Evolutionary conservation across 2,113 vertebrate genomes (phyloP).

Genomic region (Odontophorus gujanensis): DNA sequence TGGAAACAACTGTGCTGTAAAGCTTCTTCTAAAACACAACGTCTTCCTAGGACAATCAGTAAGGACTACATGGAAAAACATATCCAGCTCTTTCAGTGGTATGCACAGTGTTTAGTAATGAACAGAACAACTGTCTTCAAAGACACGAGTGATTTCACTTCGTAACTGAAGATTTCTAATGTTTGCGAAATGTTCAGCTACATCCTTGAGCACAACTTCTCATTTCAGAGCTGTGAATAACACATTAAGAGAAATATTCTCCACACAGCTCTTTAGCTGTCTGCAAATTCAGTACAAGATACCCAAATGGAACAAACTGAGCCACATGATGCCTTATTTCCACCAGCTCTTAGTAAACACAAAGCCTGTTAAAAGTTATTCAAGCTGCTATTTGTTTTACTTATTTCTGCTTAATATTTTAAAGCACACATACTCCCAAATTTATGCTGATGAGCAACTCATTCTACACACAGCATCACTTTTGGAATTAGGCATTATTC

Average conservation of each 20-base stretch:
- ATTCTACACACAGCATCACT: neutral
- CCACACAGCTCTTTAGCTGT: neutral
- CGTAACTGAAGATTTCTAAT: neutral
- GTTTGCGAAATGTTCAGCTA: neutral
- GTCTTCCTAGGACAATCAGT: neutral
- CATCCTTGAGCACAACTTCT: neutral
- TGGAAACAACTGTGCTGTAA: neutral
- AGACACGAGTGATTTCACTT: neutral
- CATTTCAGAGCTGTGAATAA: neutral
- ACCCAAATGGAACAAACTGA: neutral
- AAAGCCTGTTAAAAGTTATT: neutral
- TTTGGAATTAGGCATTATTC: neutral
- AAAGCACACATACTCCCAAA: neutral
- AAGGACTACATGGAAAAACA: neutral
- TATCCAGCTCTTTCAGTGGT: neutral
- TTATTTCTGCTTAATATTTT: neutral
- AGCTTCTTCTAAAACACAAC: neutral
- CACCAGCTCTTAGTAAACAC: neutral
- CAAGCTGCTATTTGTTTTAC: neutral
- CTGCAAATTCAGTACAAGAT: neutral
- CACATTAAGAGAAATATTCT: neutral
- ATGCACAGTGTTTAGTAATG: neutral
- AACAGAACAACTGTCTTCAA: neutral
- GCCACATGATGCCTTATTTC: neutral
- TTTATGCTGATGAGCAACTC: neutral